Conservation (phyloP, 2,888 invertebrate genomes). For the Tortricodes alternella region DNA sequence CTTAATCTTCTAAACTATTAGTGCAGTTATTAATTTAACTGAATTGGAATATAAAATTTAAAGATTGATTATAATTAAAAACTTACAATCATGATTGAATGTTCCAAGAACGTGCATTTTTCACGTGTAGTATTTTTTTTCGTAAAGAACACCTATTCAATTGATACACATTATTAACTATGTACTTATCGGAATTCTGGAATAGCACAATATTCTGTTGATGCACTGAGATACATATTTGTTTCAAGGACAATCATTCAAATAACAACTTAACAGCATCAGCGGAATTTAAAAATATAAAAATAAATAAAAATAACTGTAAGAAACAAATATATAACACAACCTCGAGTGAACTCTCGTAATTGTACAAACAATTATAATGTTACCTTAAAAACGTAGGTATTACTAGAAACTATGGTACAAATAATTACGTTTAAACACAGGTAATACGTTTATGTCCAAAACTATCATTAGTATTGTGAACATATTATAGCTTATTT, state of each 20-base stretch:
- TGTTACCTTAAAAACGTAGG: slow-evolving; percentile 17
- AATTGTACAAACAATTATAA: slow-evolving; percentile 33
- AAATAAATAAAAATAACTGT: slow-evolving; percentile 25
- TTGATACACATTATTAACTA: no score
- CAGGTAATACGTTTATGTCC: not conserved
- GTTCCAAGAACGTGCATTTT: no score
- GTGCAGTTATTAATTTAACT: not conserved
- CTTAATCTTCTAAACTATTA: slow-evolving; percentile 9
- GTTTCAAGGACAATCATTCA: slow-evolving; percentile 35
- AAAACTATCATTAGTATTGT: not conserved
- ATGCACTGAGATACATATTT: slow-evolving; percentile 21
- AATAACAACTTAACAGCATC: slow-evolving; percentile 24
- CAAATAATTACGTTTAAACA: slow-evolving; percentile 9
- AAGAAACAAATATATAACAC: slow-evolving; percentile 50
- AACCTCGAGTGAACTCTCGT: slow-evolving; percentile 74
- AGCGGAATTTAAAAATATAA: slow-evolving; percentile 16
- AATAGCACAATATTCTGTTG: no score
- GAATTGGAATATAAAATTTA: not conserved
- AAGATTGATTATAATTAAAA: not conserved
- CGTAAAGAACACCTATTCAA: no score
- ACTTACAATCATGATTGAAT: not conserved
- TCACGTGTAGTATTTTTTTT: no score
- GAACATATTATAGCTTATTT: no score
- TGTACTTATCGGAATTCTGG: slow-evolving; percentile 68
- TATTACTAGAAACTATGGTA: slow-evolving; percentile 19